These are phyloP conservation scores for Ariolimax columbianus DNA, from an alignment of 2,888 invertebrate species.

Conservation along the genomic window DNA sequence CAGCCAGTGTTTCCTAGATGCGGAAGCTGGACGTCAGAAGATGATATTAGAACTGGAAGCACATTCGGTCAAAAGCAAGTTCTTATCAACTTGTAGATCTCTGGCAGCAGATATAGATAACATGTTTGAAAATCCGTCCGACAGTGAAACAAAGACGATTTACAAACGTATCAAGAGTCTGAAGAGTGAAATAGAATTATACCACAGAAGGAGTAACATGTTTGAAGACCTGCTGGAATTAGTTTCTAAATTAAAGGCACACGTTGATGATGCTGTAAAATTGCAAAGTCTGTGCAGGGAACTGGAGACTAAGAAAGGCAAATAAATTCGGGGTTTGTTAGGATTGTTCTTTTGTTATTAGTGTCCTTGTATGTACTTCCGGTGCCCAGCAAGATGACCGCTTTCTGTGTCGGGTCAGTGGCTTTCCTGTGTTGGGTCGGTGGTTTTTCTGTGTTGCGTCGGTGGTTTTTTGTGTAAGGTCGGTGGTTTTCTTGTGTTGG, in stretches of 20 bases:
- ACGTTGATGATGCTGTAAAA: background rate
- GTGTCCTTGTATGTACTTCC: too few relatives aligned
- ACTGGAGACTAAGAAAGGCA: background rate
- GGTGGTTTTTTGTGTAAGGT: too few relatives aligned
- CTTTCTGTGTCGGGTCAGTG: too few relatives aligned
- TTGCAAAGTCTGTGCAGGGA: background rate
- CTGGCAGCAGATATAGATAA: background rate
- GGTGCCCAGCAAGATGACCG: too few relatives aligned
- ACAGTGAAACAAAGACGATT: background rate
- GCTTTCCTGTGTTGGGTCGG: too few relatives aligned
- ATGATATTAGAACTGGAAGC: background rate
- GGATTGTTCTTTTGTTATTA: too few relatives aligned
- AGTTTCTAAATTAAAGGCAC: background rate
- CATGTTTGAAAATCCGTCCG: background rate
- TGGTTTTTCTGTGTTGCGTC: too few relatives aligned
- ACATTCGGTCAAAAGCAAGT: background rate
- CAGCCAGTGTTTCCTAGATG: background rate
- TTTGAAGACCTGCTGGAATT: background rate
- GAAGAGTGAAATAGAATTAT: background rate
- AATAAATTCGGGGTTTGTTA: background rate
- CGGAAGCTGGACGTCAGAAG: background rate
- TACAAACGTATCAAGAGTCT: background rate
- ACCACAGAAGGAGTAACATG: background rate
- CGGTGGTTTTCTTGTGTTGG: too few relatives aligned
- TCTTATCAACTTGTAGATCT: background rate